Conservation (phyloP, 2,113 vertebrate genomes). For the Sinocyclocheilus anophthalmus region DNA sequence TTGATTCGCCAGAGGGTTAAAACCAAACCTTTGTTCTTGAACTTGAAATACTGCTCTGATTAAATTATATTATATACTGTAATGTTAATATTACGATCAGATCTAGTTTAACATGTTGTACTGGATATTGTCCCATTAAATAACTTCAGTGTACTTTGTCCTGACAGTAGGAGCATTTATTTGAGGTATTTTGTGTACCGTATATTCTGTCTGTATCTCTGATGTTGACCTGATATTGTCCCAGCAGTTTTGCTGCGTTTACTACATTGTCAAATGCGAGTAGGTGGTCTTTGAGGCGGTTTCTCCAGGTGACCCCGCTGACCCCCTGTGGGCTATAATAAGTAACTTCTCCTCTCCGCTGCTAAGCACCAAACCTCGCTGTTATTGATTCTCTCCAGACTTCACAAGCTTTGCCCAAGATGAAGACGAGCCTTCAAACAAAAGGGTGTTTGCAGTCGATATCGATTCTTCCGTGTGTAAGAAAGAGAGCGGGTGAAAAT, state of each 20-base stretch:
- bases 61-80: background rate
- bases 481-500: background rate
- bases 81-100: background rate
- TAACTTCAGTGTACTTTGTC: too few relatives aligned
- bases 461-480: slow-evolving; percentile 31
- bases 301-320: background rate
- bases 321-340: slow-evolving; percentile 28
- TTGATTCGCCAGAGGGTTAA: too few relatives aligned
- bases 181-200: too few relatives aligned
- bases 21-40: too few relatives aligned
- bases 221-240: background rate
- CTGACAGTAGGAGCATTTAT: too few relatives aligned
- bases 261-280: background rate
- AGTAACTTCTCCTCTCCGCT: slow-evolving; percentile 30
- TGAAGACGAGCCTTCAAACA: slow-evolving; percentile 50
- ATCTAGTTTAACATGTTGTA: background rate
- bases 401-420: slow-evolving; percentile 19
- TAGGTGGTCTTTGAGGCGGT: background rate
- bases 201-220: background rate
- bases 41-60: background rate
- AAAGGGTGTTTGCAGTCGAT: slow-evolving; percentile 43
- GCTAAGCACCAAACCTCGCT: slow-evolving; percentile 23
- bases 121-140: too few relatives aligned
- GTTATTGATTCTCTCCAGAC: slow-evolving; percentile 28
- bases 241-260: background rate